Percentiles rank a stretch among this genome's conserved stretches.
These are phyloP conservation scores for Apodemus sylvaticus DNA, from an alignment of 2,113 vertebrate genomes.

Conservation along the genomic window DNA sequence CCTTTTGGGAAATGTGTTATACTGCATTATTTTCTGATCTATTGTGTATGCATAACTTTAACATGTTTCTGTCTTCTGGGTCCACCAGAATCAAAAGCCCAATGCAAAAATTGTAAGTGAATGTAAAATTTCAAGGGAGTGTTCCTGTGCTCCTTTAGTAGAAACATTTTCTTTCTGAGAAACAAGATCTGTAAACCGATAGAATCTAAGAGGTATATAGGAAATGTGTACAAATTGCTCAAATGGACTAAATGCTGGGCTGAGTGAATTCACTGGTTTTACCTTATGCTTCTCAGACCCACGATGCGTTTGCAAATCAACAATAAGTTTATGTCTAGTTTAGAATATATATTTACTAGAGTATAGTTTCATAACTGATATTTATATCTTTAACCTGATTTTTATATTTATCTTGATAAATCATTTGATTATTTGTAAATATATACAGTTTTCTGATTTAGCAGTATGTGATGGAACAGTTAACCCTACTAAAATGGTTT, in stretches of 20 bases:
- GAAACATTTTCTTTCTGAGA: neutral
- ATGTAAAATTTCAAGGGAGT: neutral
- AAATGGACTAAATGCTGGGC: neutral
- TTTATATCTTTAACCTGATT: neutral
- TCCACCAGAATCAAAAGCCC: neutral
- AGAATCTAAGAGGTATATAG: neutral
- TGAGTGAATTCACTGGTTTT: neutral
- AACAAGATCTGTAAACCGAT: neutral
- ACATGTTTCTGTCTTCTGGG: neutral
- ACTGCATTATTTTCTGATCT: neutral
- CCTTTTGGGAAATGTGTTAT: neutral
- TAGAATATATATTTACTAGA: neutral
- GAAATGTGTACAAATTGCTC: neutral
- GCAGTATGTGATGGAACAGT: neutral
- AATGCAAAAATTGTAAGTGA: neutral
- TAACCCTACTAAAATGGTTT: neutral
- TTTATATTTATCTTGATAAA: neutral
- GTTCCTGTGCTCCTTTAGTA: neutral
- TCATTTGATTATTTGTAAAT: neutral
- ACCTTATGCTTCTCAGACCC: neutral
- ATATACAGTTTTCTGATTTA: neutral
- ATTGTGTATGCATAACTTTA: too few relatives aligned
- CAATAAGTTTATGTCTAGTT: neutral
- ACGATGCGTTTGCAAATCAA: neutral
- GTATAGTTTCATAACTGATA: neutral